Base-by-base conservation (phyloP, 2,888 invertebrate species). In the Acleris holmiana region DNA sequence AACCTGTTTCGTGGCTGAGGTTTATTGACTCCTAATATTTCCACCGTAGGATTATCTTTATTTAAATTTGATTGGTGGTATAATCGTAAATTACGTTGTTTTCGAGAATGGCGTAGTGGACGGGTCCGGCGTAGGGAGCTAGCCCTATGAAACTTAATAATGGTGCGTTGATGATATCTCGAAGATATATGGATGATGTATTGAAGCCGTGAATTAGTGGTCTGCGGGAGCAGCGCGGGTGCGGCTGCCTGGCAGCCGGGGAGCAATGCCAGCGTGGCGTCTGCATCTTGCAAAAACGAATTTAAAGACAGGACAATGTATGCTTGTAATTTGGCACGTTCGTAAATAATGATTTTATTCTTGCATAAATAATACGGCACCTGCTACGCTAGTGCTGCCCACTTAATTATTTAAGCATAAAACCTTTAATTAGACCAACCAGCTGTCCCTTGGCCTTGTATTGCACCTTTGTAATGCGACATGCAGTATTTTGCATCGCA, bases 371-470 rank as follows among this genome's bases (percentile, higher is more conserved):
- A 85, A 80, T 69, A 68, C 62, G 69, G 76, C 89, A 91, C 88
- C 89, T 89, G 91, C 88, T 51, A 73, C 35, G 71, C 62, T 51
- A 73, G 73, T 72, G 70, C 69, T 80, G 79, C 82, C 73, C 82
- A 87, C 82, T 91, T 89, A 92, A 92, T 92, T 91, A 91, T 92
- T 91, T 89, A 85, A 87, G 83, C 86, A 88, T 90, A 89, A 91
- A 91, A 87, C 88, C 86, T 90, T 89, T 92, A 92, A 91, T 92
- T 91, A 91, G 86, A 84, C 75, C 72, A 61, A 61, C 80, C 91
- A 91, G 85, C 90, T 92, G 91, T 82, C 82, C 63, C 41, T 63
- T 78, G 87, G 79, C 91, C 91, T 91, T 90, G 91, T 74, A 77
- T 68, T 81, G 86, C 91, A 92, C 91, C 91, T 92, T 91, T 88